A percentile compares a stretch with the other conserved stretches of the same genome.
Conservation (phyloP, 2,113 vertebrate genomes). For the Misgurnus anguillicaudatus region DNA sequence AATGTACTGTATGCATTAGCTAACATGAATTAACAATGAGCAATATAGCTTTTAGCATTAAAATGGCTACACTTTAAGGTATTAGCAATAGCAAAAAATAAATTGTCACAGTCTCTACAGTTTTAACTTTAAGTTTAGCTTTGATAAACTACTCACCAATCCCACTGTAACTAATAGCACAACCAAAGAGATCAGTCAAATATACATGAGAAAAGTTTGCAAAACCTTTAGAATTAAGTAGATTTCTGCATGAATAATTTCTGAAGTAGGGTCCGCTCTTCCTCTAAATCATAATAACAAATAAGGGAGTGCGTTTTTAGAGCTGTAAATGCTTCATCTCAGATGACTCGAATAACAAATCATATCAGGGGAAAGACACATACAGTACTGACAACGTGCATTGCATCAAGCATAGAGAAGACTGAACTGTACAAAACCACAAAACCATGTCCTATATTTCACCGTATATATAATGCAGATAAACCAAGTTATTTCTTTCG, state of each 20-base stretch:
- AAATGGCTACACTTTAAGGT: too few species aligned
- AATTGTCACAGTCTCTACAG: too few species aligned
- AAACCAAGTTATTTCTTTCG: conserved; percentile 8
- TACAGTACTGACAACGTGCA: neutral
- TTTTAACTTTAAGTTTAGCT: neutral
- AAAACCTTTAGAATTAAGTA: conserved; percentile 7
- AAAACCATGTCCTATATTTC: neutral
- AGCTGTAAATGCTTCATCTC: conserved; percentile 5
- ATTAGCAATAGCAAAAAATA: too few species aligned
- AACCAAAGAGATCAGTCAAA: neutral
- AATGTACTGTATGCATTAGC: too few species aligned
- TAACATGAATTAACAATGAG: too few species aligned
- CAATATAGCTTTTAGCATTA: too few species aligned
- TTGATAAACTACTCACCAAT: neutral
- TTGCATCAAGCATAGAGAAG: neutral
- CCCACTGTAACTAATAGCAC: conserved; percentile 18
- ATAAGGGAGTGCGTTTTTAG: neutral
- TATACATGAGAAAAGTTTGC: neutral
- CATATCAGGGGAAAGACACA: neutral
- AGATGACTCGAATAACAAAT: conserved; percentile 12
- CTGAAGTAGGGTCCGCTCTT: neutral
- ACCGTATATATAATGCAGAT: conserved; percentile 10
- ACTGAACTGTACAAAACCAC: neutral
- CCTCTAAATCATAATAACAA: conserved; percentile 13
- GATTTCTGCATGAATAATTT: neutral